Evolutionary conservation across 1,140 invertebrate genomes (phyloP), one percentile per base, ranked within the genome.

Genomic region (Microvelia longipes): DNA sequence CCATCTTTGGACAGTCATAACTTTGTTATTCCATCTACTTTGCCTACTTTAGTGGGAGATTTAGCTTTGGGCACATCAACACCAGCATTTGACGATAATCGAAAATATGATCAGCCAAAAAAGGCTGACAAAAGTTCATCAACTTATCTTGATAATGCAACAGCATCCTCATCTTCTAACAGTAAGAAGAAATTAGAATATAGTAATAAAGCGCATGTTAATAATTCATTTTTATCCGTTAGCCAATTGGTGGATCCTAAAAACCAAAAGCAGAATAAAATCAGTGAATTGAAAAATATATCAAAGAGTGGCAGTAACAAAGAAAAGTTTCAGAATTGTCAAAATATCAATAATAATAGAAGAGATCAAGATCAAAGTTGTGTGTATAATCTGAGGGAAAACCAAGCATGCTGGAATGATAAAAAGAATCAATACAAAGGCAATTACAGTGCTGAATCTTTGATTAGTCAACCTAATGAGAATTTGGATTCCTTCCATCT

Each of bases 201-300:
- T 66, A 63, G 26, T 35, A 29, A 29, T 28, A 71, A 71, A 67
- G 70, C 66, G 68, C 60, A 74, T 77, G 67, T 29, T 70, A 35
- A 66, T 74, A 79, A 78, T 68, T 11, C 25, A 11, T 87, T 87
- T 67, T 74, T 87, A 2, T 87, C 86, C 0, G 86, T 87, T 0
- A 87, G 85, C 78, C 85, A 87, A 72, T 74, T 87, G 13, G 85
- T 87, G 14, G 85, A 87, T 71, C 83, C 71, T 0, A 72, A 72
- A 83, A 29, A 81, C 80, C 70, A 85, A 85, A 72, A 79, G 77
- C 1, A 82, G 83, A 66, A 80, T 81, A 66, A 76, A 72, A 67
- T 29, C 5, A 15, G 5, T 25, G 62, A 64, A 64, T 2, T 68
- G 27, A 29, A 60, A 68, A 68, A 14, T 26, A 69, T 62, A 66